Base-by-base conservation (phyloP, 1,140 invertebrate genomes). In the Leptopilina clavipes region DNA sequence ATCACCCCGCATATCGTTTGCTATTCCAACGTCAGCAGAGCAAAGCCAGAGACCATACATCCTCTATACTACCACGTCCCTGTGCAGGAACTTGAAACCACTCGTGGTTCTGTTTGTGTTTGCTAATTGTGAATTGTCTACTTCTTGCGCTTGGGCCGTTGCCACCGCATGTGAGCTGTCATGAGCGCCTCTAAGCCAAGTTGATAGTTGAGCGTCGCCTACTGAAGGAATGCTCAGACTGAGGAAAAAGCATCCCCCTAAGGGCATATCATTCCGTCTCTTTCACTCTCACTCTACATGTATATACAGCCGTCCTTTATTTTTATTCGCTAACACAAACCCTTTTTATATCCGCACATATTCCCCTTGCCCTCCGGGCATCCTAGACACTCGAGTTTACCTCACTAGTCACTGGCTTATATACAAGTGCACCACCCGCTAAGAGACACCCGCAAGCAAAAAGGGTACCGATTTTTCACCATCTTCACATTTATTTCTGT, bases 41-140 rank as follows among this genome's bases (percentile, higher is more conserved):
- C 82, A 83, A 83, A 84, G 44, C 25, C 73, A 71, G 59, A 74
- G 75, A 25, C 40, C 65, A 71, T 81, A 76, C 77, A 78, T 71
- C 82, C 78, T 84, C 77, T 74, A 40, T 9, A 40, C 37, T 75
- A 82, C 81, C 80, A 78, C 82, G 79, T 83, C 82, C 79, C 85
- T n/a, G n/a, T n/a, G 5, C 25, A 79, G 79, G 82, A 85, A 86
- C 86, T 88, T 86, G 83, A 89, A 86, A 83, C 83, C 85, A 85
- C 88, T 89, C 82, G 85, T 89, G 84, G 82, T 87, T 88, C 78
- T 86, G 87, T 90, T 90, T 90, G 88, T 89, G 86, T 90, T 90
- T 90, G 87, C 88, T 90, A 90, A 90, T 90, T 90, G 89, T 88
- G 88, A 90, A 90, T 90, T 90, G 89, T 90, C 90, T 90, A 87